These are phyloP conservation scores for Papilio gigon DNA, from an alignment of 2,888 invertebrate genomes.

Conservation along the genomic window DNA sequence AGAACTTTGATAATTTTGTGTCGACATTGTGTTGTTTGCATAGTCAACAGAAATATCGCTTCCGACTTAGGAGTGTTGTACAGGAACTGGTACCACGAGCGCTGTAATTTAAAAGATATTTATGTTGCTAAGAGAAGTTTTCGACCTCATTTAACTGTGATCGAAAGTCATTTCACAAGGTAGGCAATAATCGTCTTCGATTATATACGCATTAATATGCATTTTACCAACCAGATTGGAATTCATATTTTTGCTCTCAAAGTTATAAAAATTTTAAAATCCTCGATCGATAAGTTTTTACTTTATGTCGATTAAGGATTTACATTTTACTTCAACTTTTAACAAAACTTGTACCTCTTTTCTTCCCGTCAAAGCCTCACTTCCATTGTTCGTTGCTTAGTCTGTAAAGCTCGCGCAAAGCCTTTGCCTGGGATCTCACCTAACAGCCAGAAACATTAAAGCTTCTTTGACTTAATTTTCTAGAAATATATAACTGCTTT, in stretches of 20 bases:
- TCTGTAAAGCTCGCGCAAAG: slow-evolving; percentile 59
- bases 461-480: slow-evolving; percentile 64
- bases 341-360: slow-evolving; percentile 41
- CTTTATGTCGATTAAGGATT: not conserved
- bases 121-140: too few species aligned
- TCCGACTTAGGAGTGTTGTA: too few species aligned
- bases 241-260: not conserved
- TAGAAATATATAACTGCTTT: slow-evolving; percentile 58
- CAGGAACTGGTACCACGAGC: too few species aligned
- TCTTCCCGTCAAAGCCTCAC: slow-evolving; percentile 46
- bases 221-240: not conserved
- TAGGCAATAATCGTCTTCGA: too few species aligned
- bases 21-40: not conserved
- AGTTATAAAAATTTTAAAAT: not conserved
- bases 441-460: slow-evolving; percentile 53
- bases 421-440: slow-evolving; percentile 61
- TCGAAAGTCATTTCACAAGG: too few species aligned
- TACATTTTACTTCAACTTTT: slow-evolving; percentile 32
- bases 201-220: not conserved
- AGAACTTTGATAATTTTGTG: not conserved
- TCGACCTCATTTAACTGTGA: too few species aligned
- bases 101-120: too few species aligned
- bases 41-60: too few species aligned
- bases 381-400: slow-evolving; percentile 66
- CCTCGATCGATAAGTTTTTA: not conserved